Conservation (phyloP, 2,797 vertebrate genomes). For the Eleutherodactylus coqui region DNA sequence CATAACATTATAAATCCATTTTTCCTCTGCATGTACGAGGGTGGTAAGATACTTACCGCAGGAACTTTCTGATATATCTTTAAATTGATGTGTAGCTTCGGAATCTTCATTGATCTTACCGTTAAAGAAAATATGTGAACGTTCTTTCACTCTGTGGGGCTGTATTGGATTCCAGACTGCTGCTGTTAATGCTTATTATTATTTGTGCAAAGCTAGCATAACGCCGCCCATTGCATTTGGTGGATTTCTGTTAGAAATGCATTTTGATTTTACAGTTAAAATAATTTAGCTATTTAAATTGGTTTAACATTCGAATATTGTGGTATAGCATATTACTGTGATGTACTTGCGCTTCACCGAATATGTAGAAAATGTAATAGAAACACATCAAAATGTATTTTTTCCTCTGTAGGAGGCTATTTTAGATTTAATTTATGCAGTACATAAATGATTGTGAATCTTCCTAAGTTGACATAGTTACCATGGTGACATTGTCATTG, state of each 20-base stretch:
- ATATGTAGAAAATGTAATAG: background rate
- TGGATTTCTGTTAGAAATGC: background rate
- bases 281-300: background rate
- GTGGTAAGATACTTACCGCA: background rate
- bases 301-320: background rate
- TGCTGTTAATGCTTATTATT: background rate
- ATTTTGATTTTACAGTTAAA: background rate
- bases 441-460: background rate
- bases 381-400: background rate
- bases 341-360: background rate
- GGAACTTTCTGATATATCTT: too few relatives aligned
- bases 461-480: conserved; percentile 6
- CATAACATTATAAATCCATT: background rate
- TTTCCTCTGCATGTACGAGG: background rate
- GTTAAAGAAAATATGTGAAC: background rate
- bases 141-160: background rate
- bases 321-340: background rate
- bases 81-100: too few relatives aligned
- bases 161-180: background rate
- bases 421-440: background rate
- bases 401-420: background rate
- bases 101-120: background rate
- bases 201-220: background rate
- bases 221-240: background rate
- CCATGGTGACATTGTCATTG: background rate